phyloP scores from a whole-genome alignment of 1,140 invertebrate genomes.

The Aphaenogaster rudis region DNA sequence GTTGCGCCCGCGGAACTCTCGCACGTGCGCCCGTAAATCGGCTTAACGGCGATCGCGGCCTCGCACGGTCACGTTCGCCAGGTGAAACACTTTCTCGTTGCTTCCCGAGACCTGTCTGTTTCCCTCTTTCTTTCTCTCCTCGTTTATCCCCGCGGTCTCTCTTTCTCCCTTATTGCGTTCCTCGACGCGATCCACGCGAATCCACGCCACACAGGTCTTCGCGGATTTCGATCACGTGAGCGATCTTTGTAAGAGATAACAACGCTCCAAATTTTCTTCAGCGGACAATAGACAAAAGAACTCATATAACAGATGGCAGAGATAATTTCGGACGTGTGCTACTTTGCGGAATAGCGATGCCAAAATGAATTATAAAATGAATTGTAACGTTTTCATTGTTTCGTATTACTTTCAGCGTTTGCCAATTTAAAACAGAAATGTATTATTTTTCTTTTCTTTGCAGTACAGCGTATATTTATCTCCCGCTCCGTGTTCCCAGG shows the following conservation, averaged over 20 bases:
- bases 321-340: not conserved
- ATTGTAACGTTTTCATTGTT: not conserved
- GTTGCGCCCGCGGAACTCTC: slow-evolving; percentile 64
- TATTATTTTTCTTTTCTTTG: not conserved
- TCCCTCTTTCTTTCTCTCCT: not conserved
- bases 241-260: not conserved
- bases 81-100: slow-evolving; percentile 64
- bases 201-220: not conserved
- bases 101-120: not conserved
- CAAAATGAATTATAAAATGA: not conserved
- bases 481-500: no score
- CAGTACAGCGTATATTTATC: not conserved
- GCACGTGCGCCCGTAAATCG: slow-evolving; percentile 73
- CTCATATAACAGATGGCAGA: not conserved
- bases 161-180: not conserved
- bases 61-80: slow-evolving; percentile 58
- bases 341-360: not conserved
- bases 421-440: not conserved
- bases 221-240: not conserved
- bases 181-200: not conserved
- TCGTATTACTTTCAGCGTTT: not conserved
- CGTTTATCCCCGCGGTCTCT: not conserved
- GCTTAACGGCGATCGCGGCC: slow-evolving; percentile 70
- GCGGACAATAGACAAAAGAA: not conserved
- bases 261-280: not conserved